phyloP scores from a whole-genome alignment of 2,888 invertebrate genomes.

The Machimus atricapillus region DNA sequence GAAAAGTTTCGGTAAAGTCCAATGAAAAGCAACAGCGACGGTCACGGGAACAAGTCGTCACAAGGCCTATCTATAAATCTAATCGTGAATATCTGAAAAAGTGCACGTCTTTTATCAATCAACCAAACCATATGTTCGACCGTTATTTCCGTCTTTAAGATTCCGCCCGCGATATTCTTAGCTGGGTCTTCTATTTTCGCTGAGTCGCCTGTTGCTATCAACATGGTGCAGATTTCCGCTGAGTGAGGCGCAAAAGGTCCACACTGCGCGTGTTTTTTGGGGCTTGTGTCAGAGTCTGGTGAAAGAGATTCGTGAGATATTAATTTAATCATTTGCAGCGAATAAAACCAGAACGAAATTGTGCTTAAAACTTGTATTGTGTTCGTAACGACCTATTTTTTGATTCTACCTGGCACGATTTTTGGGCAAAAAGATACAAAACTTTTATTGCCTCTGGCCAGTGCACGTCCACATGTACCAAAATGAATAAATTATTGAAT shows the following conservation, averaged over 20 bases:
- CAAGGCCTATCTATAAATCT: neutral
- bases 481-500: neutral
- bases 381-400: neutral
- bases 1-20: neutral
- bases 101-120: neutral
- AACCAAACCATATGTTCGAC: neutral
- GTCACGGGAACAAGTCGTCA: neutral
- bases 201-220: neutral
- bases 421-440: neutral
- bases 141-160: neutral
- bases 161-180: neutral
- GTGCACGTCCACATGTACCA: neutral
- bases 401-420: neutral
- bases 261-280: neutral
- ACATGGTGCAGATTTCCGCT: neutral
- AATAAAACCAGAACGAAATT: neutral
- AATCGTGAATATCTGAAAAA: neutral
- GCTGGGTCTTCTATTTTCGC: neutral
- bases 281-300: neutral
- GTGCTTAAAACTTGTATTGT: neutral
- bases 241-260: neutral
- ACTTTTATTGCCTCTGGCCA: neutral
- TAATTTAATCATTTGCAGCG: neutral
- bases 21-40: neutral
- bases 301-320: neutral